Conservation (phyloP, 2,113 vertebrate species). For the Ciconia stormi region DNA sequence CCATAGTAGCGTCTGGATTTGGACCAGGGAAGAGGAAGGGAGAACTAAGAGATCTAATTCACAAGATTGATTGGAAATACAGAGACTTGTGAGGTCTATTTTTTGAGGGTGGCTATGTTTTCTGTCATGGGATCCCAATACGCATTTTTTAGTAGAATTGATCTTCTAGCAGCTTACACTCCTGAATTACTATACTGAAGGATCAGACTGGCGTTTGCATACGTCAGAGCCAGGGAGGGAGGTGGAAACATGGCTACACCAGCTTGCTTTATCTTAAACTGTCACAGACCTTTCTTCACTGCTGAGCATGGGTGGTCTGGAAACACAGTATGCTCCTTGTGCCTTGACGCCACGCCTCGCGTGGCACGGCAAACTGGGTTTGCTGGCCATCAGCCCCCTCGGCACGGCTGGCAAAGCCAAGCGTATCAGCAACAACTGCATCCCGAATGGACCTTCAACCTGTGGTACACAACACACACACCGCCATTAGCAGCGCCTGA, state of each 20-base stretch:
- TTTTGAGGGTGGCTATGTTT: neutral
- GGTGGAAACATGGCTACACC: accelerated
- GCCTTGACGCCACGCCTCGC: too few species aligned
- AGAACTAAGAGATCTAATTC: neutral
- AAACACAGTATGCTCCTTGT: neutral
- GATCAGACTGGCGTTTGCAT: too few species aligned
- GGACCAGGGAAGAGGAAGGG: neutral
- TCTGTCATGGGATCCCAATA: neutral
- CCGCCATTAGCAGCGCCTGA: accelerated
- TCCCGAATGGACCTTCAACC: accelerated
- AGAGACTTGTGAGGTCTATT: neutral
- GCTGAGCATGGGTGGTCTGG: too few species aligned
- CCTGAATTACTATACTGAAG: neutral
- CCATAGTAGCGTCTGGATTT: accelerated
- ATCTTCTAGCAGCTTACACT: neutral
- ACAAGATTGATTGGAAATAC: neutral
- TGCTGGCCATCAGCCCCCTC: neutral
- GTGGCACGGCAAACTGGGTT: neutral
- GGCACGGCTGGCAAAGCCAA: too few species aligned
- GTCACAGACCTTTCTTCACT: too few species aligned
- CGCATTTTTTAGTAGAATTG: neutral
- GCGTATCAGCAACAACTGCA: neutral
- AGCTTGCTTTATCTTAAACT: too few species aligned
- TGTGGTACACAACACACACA: accelerated
- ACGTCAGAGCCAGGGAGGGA: neutral